Evolutionary conservation across 2,113 vertebrate genomes (phyloP).

Genomic region (Neofelis nebulosa): DNA sequence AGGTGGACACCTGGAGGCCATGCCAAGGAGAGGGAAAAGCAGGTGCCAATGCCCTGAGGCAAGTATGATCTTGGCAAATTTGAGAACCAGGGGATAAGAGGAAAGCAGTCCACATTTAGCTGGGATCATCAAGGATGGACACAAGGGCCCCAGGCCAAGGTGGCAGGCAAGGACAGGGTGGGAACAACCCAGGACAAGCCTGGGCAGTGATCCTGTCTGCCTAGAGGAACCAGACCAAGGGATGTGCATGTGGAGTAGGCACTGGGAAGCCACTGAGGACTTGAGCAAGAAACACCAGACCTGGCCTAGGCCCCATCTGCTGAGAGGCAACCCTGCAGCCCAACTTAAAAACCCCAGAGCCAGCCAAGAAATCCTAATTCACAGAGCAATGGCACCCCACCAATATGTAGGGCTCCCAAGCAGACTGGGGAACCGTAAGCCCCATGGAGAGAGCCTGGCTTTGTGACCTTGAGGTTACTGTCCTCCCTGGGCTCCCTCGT

Average conservation of each 20-base stretch:
- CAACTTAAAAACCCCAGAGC: neutral
- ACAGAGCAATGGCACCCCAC: neutral
- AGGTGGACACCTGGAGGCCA: neutral
- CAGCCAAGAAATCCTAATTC: neutral
- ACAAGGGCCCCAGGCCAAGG: fast-evolving
- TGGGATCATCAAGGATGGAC: neutral
- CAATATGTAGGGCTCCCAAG: neutral
- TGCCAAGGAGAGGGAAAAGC: neutral
- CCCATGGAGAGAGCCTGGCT: neutral
- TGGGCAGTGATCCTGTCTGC: neutral
- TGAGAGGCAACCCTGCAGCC: neutral
- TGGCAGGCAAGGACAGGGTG: neutral
- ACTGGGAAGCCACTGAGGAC: neutral
- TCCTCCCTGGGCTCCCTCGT: neutral
- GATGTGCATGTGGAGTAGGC: neutral
- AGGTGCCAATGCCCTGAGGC: neutral
- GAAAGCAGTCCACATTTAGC: neutral
- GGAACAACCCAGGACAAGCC: neutral
- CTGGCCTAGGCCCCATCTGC: neutral
- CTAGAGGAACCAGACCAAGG: neutral
- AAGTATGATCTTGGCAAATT: neutral
- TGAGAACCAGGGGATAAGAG: neutral
- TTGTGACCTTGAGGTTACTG: neutral
- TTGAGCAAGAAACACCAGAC: neutral
- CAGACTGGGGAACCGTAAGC: neutral